A percentile compares a stretch with the other conserved stretches of the same genome.
Conservation (phyloP, 2,113 vertebrate genomes). For the Pleuronectes platessa region DNA sequence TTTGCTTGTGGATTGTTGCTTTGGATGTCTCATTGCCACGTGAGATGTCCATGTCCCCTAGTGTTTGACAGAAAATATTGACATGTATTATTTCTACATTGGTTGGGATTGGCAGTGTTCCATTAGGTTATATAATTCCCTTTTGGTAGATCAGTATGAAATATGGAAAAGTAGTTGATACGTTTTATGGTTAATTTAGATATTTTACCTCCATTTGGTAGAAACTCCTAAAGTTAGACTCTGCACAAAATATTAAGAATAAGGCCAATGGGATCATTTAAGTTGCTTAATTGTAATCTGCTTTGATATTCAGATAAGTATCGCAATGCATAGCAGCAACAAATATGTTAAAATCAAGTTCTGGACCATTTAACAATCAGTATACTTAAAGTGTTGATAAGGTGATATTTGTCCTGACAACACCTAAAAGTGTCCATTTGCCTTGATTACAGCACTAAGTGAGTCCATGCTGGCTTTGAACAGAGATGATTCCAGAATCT, state of each 20-base stretch:
- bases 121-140: conserved; percentile 16
- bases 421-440: conserved; percentile 74
- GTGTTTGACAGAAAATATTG: conserved; percentile 55
- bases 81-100: conserved; percentile 44
- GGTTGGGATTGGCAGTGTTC: conserved; percentile 52
- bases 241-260: not conserved
- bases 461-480: conserved; percentile 81
- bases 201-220: not conserved
- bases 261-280: not conserved
- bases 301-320: conserved; percentile 11
- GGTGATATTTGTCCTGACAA: conserved; percentile 50
- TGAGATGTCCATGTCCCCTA: conserved; percentile 58
- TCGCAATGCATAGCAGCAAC: not conserved
- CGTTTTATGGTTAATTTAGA: not conserved
- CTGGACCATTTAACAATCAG: conserved; percentile 13
- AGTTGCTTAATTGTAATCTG: conserved; percentile 1
- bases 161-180: not conserved
- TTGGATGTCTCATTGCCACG: conserved; percentile 62
- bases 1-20: conserved; percentile 64
- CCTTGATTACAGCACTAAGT: conserved; percentile 82
- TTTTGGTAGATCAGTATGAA: conserved; percentile 1
- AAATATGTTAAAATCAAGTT: conserved; percentile 31
- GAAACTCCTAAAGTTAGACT: not conserved
- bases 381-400: conserved; percentile 34
- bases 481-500: conserved; percentile 83